Evolutionary conservation across 2,797 vertebrate species (phyloP).

Genomic region (Crotalus adamanteus): DNA sequence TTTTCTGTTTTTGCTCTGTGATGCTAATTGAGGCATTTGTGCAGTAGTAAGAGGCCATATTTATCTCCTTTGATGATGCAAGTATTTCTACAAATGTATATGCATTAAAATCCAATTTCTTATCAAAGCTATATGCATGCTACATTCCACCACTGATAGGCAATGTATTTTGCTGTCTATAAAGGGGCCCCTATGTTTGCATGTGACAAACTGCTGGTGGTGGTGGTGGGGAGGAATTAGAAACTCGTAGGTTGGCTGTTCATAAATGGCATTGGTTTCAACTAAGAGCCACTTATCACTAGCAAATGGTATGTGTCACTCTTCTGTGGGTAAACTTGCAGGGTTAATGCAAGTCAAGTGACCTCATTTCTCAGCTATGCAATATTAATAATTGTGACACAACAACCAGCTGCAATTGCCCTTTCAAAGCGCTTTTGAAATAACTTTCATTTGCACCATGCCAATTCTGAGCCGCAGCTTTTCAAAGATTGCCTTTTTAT

Average conservation of each 20-base stretch:
- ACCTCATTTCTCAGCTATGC: slow-evolving; percentile 80
- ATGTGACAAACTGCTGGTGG: background rate
- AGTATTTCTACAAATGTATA: background rate
- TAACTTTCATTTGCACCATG: slow-evolving; percentile 63
- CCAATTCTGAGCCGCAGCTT: slow-evolving; percentile 69
- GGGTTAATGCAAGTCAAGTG: slow-evolving; percentile 74
- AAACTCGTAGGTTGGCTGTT: slow-evolving; percentile 31
- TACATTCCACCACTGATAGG: background rate
- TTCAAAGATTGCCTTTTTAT: slow-evolving; percentile 75
- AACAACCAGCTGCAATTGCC: slow-evolving; percentile 61
- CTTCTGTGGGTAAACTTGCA: slow-evolving; percentile 59
- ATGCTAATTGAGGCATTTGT: background rate
- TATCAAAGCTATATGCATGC: background rate
- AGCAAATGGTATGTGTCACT: slow-evolving; percentile 50
- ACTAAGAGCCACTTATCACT: slow-evolving; percentile 29
- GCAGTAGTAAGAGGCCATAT: background rate
- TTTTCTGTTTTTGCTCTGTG: too few species aligned
- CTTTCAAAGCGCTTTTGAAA: slow-evolving; percentile 56
- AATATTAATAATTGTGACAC: slow-evolving; percentile 66
- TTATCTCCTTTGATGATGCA: background rate
- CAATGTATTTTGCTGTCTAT: background rate
- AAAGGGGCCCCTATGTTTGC: background rate
- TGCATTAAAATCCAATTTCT: background rate
- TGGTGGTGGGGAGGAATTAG: background rate
- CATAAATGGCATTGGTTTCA: slow-evolving; percentile 13